A percentile compares a stretch with the other conserved stretches of the same genome.
phyloP scores from a whole-genome alignment of 2,113 vertebrate species.

The Phaetusa simplex region DNA sequence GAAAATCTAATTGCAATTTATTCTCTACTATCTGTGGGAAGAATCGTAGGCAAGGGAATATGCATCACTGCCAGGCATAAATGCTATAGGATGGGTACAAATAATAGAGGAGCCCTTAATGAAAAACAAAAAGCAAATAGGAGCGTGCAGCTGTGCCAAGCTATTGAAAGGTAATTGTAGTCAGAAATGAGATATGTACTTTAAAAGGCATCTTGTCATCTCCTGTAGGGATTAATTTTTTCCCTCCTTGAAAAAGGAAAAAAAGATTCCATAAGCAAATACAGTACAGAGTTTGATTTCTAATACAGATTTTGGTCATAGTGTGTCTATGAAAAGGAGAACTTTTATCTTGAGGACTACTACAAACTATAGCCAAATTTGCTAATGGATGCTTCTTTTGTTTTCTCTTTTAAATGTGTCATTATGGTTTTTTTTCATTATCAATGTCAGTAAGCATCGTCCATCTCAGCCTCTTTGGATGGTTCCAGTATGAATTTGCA shows the following conservation, averaged over 20 bases:
- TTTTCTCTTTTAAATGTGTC: not conserved
- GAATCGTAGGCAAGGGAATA: constrained; percentile 70
- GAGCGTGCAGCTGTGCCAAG: constrained; percentile 65
- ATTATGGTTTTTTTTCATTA: not conserved
- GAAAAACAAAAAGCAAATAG: constrained; percentile 67
- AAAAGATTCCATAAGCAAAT: not conserved
- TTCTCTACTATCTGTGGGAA: constrained; percentile 74
- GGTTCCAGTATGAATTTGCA: not conserved
- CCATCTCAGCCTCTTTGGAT: not conserved
- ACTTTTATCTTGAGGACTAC: not conserved
- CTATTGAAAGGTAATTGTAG: constrained; percentile 69
- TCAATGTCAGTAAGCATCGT: not conserved
- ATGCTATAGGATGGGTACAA: constrained; percentile 65
- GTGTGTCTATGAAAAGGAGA: not conserved
- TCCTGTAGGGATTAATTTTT: constrained; percentile 63
- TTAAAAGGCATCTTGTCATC: constrained; percentile 58
- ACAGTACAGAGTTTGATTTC: constrained; percentile 3
- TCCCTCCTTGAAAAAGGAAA: constrained; percentile 15
- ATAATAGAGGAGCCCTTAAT: constrained; percentile 68
- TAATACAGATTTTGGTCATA: not conserved
- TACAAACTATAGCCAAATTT: not conserved
- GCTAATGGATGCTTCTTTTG: not conserved
- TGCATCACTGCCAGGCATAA: constrained; percentile 62
- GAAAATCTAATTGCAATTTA: constrained; percentile 81
- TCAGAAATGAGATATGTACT: constrained; percentile 66